These are phyloP conservation scores for Ailuropoda melanoleuca DNA, from an alignment of 2,113 vertebrate genomes.

Conservation along the genomic window DNA sequence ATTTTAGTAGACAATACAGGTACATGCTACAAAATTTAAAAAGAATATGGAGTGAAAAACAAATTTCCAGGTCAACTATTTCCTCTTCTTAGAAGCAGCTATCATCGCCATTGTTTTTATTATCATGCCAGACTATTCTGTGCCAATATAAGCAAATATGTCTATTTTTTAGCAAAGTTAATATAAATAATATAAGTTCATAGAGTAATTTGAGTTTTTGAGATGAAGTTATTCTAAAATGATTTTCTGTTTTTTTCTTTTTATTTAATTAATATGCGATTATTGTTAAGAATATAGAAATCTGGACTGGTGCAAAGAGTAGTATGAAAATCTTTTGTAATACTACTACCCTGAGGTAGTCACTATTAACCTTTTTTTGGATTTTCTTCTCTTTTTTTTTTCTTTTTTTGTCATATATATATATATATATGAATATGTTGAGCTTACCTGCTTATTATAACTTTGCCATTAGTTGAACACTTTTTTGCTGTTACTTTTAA, in stretches of 20 bases:
- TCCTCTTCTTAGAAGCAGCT: not conserved
- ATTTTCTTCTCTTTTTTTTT: not conserved
- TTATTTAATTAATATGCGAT: constrained; percentile 1
- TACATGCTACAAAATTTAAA: not conserved
- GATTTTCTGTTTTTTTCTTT: not conserved
- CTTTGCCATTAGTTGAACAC: not conserved
- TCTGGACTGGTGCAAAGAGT: not conserved
- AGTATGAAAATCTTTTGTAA: not conserved
- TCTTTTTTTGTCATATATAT: not conserved
- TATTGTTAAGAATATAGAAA: constrained; percentile 30
- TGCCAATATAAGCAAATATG: not conserved
- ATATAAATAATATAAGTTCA: constrained; percentile 20
- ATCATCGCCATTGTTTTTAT: constrained; percentile 1
- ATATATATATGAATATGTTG: not conserved
- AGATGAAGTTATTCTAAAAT: constrained; percentile 4
- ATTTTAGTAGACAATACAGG: not conserved
- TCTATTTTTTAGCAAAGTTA: constrained; percentile 2
- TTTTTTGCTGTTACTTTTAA: constrained; percentile 7
- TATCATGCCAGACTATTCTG: not conserved
- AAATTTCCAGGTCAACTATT: constrained; percentile 18
- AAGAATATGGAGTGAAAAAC: not conserved
- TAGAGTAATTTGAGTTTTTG: constrained; percentile 18
- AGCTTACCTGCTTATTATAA: not conserved
- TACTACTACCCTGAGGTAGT: not conserved
- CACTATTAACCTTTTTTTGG: not conserved